phyloP scores from a whole-genome alignment of 1,140 invertebrate genomes.

The Conopomorpha cramerella region DNA sequence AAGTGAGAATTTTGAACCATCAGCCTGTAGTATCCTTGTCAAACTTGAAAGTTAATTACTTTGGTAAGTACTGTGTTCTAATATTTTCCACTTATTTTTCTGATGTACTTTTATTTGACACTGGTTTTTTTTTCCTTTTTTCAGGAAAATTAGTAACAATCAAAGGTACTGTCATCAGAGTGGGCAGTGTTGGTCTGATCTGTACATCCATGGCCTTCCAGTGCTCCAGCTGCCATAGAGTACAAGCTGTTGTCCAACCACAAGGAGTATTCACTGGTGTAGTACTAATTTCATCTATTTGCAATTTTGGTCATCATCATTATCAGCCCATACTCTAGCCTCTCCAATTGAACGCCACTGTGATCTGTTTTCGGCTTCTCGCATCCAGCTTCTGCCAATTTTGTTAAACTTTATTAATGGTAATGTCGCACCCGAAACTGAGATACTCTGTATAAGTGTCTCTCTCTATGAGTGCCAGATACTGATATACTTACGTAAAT shows the following conservation, averaged over 20 bases:
- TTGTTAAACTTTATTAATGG: no score
- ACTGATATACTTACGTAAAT: no score
- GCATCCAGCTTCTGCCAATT: no score
- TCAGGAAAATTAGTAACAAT: conserved; percentile 84
- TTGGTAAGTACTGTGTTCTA: conserved; percentile 66
- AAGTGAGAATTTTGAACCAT: conserved; percentile 73
- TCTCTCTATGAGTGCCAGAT: no score
- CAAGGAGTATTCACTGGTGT: conserved; percentile 65
- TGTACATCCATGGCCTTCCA: conserved; percentile 81
- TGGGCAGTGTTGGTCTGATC: conserved; percentile 75
- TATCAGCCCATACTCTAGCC: no score
- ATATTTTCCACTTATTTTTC: background rate
- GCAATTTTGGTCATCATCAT: no score
- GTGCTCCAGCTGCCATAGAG: conserved; percentile 70
- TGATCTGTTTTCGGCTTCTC: no score
- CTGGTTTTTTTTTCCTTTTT: conserved; percentile 10
- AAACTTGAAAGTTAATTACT: conserved; percentile 78
- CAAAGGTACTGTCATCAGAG: conserved; percentile 84
- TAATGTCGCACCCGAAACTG: no score
- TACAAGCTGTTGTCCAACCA: conserved; percentile 65
- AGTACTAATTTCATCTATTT: no score
- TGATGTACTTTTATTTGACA: conserved; percentile 1
- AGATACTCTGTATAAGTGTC: no score
- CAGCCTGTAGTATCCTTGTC: conserved; percentile 69
- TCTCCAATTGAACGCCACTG: no score